Base-by-base conservation (phyloP, 1,140 invertebrate genomes). In the Arion vulgaris region DNA sequence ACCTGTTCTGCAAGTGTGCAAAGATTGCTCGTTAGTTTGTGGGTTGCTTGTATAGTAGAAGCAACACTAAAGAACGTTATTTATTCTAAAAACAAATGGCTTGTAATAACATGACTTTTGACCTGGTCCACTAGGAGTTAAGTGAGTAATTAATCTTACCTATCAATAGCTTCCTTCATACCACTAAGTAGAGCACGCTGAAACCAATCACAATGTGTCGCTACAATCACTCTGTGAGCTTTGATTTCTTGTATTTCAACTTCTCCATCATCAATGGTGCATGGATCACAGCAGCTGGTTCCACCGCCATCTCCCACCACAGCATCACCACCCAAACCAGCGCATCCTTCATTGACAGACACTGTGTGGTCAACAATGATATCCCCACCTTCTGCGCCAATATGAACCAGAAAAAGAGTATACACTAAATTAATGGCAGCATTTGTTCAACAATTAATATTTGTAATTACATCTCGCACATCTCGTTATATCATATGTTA, bases 151-250 rank as follows among this genome's bases (percentile, higher is more conserved):
- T n/a, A 19, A 4, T 57, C 90, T 90, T 89, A 94, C 94, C 94
- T 94, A 87, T 95, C 94, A 84, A 95, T 95, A 7, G 94, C 94
- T 91, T 95, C 95, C 88, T 94, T 93, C 95, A 95, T 95, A 45
- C 95, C 95, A 81, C 94, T 95, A 38, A 95, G 93, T 2, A 95
- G 88, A 0, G 95, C 95, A 82, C 95, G 92, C 51, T 94, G 91
- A 89, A 95, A 95, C 95, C 95, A 95, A 87, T 95, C 94, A 92
- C 95, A 95, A 69, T 94, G 89, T 26, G 95, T 92, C 36, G 95
- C 94, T 11, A 95, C 94, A 49, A 95, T 94, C 5, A 95, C 94
- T 81, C 95, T 92, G 88, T 95, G 95, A 4, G 95, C 95, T 84
- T 93, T 89, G 80, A 93, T 92, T 84, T 88, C 81, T 69, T 87